Base-by-base conservation (phyloP, 1,140 invertebrate genomes). In the Monomorium pharaonis region DNA sequence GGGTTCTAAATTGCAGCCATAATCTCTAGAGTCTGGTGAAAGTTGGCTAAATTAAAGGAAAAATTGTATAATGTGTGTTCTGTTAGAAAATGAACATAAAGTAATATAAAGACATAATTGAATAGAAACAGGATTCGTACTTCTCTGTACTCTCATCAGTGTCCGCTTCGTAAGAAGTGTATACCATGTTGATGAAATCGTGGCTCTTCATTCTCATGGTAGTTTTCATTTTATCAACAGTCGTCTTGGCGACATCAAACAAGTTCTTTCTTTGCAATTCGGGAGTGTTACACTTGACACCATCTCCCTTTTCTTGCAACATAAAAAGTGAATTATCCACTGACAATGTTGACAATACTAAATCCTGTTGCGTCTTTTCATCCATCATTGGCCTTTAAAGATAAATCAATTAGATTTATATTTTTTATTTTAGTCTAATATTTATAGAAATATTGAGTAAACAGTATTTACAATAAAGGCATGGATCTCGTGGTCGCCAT, bases 111-210 rank as follows among this genome's bases (percentile, higher is more conserved):
- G 12, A 51, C 18, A 49, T 51, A 62, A 16, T 65, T 51, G 47
- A 27, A 30, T 7, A 18, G 42, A 16, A 75, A 78, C 49, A n/a
- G 1, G 5, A 56, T 37, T 60, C 95, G 92, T 96, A 96, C 90
- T 95, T 95, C 49, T 96, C 94, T 84, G 95, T 93, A 85, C 95
- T 95, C 77, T 95, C 96, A 58, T 94, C 93, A 42, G 94, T 94
- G 21, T 92, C 93, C 12, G 92, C 95, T 91, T 96, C 97, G 80
- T 95, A 95, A 10, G 95, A 95, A 81, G 93, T 96, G 62, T 97
- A 97, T 27, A 97, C 95, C 84, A 97, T 96, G 87, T 96, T 96
- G 70, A 97, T 96, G 30, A 97, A 95, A 76, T 97, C 97, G 92
- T 97, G 97, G 30, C 95, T 93, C 86, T 96, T 96, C n/a, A 92